Percentiles rank a stretch among this genome's conserved stretches.
These are phyloP conservation scores for Chaetodon auriga DNA, from an alignment of 2,113 vertebrate species.

Conservation along the genomic window DNA sequence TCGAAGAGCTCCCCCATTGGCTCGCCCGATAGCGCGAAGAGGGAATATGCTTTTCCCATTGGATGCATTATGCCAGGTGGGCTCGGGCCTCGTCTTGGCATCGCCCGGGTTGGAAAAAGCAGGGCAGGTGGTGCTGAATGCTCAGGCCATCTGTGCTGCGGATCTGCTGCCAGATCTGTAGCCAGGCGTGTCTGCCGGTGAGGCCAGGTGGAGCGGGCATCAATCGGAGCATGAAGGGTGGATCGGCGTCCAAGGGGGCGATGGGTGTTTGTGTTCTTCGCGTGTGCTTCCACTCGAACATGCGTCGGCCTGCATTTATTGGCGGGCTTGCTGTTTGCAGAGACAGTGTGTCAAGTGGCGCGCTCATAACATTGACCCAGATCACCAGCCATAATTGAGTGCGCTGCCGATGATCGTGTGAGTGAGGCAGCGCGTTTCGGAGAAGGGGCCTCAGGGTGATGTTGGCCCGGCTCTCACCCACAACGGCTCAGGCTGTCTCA, in stretches of 20 bases:
- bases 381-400: slow-evolving; percentile 59
- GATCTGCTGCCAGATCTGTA: slow-evolving; percentile 68
- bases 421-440: slow-evolving; percentile 39
- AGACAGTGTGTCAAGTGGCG: slow-evolving; percentile 42
- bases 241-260: slow-evolving; percentile 48
- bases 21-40: slow-evolving; percentile 1
- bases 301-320: slow-evolving; percentile 47
- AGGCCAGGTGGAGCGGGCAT: slow-evolving; percentile 67
- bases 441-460: slow-evolving; percentile 16
- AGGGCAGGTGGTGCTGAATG: slow-evolving; percentile 76
- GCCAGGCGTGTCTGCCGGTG: slow-evolving; percentile 41
- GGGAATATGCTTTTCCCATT: slow-evolving; percentile 36
- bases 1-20: slow-evolving; percentile 44
- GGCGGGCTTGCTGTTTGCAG: slow-evolving; percentile 23
- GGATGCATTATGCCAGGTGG: slow-evolving; percentile 57
- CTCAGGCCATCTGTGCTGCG: slow-evolving; percentile 77
- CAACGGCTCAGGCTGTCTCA: slow-evolving; percentile 15
- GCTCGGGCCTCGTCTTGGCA: slow-evolving; percentile 58
- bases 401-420: slow-evolving; percentile 1
- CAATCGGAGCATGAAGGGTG: slow-evolving; percentile 78
- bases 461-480: slow-evolving; percentile 46
- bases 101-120: slow-evolving; percentile 63
- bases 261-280: slow-evolving; percentile 22
- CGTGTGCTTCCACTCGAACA: background rate
- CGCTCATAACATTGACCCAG: slow-evolving; percentile 72